These are phyloP conservation scores for Drosophila triauraria DNA, from an alignment of 1,140 invertebrate genomes.

Conservation along the genomic window DNA sequence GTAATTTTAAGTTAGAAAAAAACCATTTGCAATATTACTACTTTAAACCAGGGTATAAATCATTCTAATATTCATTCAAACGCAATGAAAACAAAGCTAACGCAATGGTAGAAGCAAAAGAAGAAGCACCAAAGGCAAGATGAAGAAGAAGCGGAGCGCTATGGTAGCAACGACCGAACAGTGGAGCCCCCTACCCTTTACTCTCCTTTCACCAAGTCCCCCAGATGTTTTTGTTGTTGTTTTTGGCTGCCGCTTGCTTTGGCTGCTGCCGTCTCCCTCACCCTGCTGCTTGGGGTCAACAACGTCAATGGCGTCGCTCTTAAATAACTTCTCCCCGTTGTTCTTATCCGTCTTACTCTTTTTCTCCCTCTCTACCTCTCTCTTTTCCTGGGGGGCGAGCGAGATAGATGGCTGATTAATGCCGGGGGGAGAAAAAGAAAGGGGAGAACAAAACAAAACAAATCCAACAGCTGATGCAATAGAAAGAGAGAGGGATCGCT, in stretches of 20 bases:
- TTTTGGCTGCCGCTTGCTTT: constrained; percentile 8
- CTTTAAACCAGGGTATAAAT: not conserved
- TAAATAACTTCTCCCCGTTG: constrained; percentile 29
- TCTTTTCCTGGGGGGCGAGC: constrained; percentile 4
- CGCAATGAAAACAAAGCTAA: constrained; percentile 10
- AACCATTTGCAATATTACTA: no score
- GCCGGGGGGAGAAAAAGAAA: constrained; percentile 8
- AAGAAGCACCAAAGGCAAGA: constrained; percentile 9
- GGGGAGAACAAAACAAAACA: constrained; percentile 31
- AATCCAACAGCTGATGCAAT: constrained; percentile 62
- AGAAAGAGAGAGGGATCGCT: constrained; percentile 34
- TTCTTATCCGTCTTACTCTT: constrained; percentile 11
- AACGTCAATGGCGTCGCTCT: constrained; percentile 48
- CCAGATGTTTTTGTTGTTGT: constrained; percentile 23
- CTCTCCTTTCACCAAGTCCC: constrained; percentile 3
- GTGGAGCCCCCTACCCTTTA: constrained; percentile 1
- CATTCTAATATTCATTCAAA: not conserved
- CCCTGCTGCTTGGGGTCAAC: constrained; percentile 44
- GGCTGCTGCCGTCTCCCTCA: constrained; percentile 5
- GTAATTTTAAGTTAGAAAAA: no score
- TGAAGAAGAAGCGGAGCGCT: constrained; percentile 15
- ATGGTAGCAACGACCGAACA: constrained; percentile 41
- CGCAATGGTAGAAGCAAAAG: constrained; percentile 13
- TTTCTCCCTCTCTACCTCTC: constrained; percentile 3
- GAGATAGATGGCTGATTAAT: constrained; percentile 50